These are phyloP conservation scores for Tigriopus californicus DNA, from an alignment of 2,888 invertebrate genomes.

Conservation along the genomic window DNA sequence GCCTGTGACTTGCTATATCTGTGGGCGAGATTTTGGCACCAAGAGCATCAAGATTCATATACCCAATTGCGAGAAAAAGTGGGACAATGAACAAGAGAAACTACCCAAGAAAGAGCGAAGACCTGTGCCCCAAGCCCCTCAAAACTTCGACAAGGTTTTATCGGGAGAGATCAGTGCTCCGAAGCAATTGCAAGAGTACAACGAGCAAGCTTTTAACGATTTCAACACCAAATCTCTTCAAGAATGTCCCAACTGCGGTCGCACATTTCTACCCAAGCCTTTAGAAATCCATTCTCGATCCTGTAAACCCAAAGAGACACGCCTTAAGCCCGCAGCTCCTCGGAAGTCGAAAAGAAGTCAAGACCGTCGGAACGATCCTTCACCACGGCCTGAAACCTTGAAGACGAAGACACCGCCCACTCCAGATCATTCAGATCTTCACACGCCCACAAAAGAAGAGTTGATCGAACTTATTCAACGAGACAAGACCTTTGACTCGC, in stretches of 20 bases:
- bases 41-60: conserved; percentile 44
- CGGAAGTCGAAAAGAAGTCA: too few species aligned
- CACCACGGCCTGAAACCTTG: too few species aligned
- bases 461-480: too few species aligned
- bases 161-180: conserved; percentile 3
- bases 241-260: conserved; percentile 4
- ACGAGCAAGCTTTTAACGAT: conserved; percentile 5
- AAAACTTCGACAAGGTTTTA: conserved; percentile 19
- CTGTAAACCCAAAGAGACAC: neutral
- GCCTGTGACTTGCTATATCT: conserved; percentile 38
- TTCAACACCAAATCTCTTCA: conserved; percentile 5
- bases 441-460: too few species aligned
- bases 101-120: conserved; percentile 35
- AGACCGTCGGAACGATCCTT: too few species aligned
- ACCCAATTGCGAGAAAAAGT: conserved; percentile 44
- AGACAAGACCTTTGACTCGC: too few species aligned
- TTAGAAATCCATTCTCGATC: conserved; percentile 7
- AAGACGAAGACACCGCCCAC: too few species aligned
- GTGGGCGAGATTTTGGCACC: conserved; percentile 43
- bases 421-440: too few species aligned
- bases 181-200: neutral
- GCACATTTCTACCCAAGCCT: conserved; percentile 2
- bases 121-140: conserved; percentile 39
- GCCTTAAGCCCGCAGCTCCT: too few species aligned
- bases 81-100: conserved; percentile 39